These are phyloP conservation scores for Dipodomys merriami DNA, from an alignment of 2,113 vertebrate genomes.

Conservation along the genomic window DNA sequence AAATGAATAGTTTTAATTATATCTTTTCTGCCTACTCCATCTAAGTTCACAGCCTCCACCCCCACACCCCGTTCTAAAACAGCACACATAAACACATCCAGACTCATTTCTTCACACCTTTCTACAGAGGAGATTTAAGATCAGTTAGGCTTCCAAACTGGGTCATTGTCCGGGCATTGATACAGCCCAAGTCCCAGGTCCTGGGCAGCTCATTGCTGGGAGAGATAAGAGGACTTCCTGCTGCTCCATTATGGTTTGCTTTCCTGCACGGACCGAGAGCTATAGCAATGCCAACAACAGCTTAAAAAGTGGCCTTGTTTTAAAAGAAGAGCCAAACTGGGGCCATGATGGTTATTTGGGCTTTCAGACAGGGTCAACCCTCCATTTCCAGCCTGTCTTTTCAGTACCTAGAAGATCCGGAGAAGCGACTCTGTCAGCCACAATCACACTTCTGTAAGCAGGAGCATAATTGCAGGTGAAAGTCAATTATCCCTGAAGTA, in stretches of 20 bases:
- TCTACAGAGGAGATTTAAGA: conserved; percentile 56
- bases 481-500: conserved; percentile 67
- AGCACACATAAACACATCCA: conserved; percentile 42
- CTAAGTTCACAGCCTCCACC: background rate
- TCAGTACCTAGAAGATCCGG: conserved; percentile 73
- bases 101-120: conserved; percentile 46
- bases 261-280: conserved; percentile 85
- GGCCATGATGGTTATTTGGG: conserved; percentile 80
- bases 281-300: conserved; percentile 83
- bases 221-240: conserved; percentile 86
- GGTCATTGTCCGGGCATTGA: conserved; percentile 71
- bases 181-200: conserved; percentile 72
- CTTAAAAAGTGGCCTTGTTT: conserved; percentile 84
- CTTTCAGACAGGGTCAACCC: conserved; percentile 72
- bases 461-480: conserved; percentile 74
- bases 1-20: conserved; percentile 76
- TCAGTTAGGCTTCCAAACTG: conserved; percentile 67
- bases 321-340: conserved; percentile 80
- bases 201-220: conserved; percentile 79
- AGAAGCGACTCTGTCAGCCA: conserved; percentile 66
- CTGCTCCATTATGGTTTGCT: conserved; percentile 86
- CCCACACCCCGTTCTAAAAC: background rate
- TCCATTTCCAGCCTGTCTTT: conserved; percentile 77
- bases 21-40: conserved; percentile 59
- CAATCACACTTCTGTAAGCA: conserved; percentile 75